Evolutionary conservation across 2,888 invertebrate genomes (phyloP), one percentile per base, ranked within the genome.

Genomic region (Drosophila robusta): DNA sequence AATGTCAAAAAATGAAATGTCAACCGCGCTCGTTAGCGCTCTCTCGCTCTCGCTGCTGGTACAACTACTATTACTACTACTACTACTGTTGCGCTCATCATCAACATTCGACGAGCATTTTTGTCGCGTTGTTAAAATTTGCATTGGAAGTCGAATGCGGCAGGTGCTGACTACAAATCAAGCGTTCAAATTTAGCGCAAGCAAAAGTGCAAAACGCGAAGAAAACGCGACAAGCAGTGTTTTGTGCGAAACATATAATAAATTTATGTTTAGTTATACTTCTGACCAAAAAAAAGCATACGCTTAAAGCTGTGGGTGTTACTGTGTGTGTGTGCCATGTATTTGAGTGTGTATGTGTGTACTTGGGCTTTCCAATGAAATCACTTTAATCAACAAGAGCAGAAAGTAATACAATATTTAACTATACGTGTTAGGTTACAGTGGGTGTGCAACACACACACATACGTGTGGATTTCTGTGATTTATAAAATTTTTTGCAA

Each of bases 81-180:
- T 75, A 79, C 82, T 82, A 75, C 74, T 78, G 71, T 77, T 77
- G 78, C 75, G 66, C 78, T 81, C 81, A 77, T 76, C 81, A 77
- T 79, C 77, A 81, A 79, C 85, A 81, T 81, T 79, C 64, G 55
- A 65, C 83, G 78, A 78, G 83, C 82, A 74, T 72, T 81, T 82
- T 80, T 83, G 82, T 83, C 82, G 82, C 80, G 82, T 83, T 83
- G 82, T 83, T 78, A 86, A 86, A 71, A 73, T 82, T 86, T 67
- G 76, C 78, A 70, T 73, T 80, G 57, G 50, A 75, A 69, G 68
- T 68, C 47, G 50, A 22, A 66, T 69, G 75, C 74, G 74, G 74
- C 77, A 79, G 81, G 81, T 80, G 34, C 12, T 12, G 73, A 73
- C 57, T 67, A 78, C 24, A 64, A 69, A 60, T 36, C 26, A 61